A percentile compares a stretch with the other conserved stretches of the same genome.
Evolutionary conservation across 2,113 vertebrate species (phyloP).

Genomic region (Antennarius striatus): DNA sequence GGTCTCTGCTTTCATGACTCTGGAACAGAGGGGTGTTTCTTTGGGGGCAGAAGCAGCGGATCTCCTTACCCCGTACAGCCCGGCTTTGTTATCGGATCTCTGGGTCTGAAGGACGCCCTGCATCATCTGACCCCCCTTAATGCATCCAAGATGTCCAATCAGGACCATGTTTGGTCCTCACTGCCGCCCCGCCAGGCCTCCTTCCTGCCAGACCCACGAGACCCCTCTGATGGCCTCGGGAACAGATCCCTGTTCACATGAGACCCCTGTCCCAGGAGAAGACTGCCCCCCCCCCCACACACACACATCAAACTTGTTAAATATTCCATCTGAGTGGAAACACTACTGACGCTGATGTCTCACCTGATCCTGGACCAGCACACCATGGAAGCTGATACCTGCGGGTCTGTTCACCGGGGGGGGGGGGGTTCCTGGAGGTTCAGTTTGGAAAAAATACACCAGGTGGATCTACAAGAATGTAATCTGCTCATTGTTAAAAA

Average conservation of each 20-base stretch:
- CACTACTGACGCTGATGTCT: no score
- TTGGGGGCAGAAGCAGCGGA: conserved; percentile 55
- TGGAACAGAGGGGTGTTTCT: conserved; percentile 72
- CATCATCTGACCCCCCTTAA: conserved; percentile 72
- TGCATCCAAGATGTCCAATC: conserved; percentile 79
- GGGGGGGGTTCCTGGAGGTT: not conserved
- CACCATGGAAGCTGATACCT: conserved; percentile 52
- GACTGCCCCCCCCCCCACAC: conserved; percentile 10
- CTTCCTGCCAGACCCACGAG: conserved; percentile 57
- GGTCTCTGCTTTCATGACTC: conserved; percentile 59
- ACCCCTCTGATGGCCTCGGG: conserved; percentile 44
- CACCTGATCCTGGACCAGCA: no score
- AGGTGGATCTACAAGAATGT: not conserved
- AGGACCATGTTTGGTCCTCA: conserved; percentile 56
- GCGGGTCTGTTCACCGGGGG: conserved; percentile 9
- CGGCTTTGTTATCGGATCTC: conserved; percentile 75
- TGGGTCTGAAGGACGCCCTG: conserved; percentile 66
- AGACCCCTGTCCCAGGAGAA: conserved; percentile 21
- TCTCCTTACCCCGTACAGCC: conserved; percentile 68
- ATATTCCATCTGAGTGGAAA: conserved; percentile 51
- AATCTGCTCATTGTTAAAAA: no score
- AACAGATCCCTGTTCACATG: conserved; percentile 30
- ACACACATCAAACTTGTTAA: conserved; percentile 53
- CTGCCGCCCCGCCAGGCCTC: conserved; percentile 33
- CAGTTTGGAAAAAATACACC: conserved; percentile 10